Evolutionary conservation across 2,888 invertebrate genomes (phyloP).

Genomic region (Drosophila cognata): DNA sequence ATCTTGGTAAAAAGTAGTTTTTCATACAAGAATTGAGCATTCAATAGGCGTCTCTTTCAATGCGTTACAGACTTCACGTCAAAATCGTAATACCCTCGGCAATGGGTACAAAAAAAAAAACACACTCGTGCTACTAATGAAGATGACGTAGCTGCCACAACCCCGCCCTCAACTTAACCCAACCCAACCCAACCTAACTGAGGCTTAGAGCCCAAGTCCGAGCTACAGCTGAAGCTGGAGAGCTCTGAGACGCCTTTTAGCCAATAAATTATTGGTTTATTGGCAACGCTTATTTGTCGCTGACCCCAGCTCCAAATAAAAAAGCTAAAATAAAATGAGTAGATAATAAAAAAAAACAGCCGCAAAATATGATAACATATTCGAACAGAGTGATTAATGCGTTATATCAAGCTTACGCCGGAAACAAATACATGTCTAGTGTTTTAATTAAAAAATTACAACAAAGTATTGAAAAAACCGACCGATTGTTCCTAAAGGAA

Average conservation of each 20-base stretch:
- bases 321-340: slow-evolving; percentile 2
- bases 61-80: neutral
- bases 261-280: slow-evolving; percentile 62
- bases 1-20: neutral
- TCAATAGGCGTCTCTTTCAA: neutral
- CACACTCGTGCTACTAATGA: slow-evolving; percentile 31
- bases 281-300: slow-evolving; percentile 42
- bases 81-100: neutral
- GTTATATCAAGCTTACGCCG: neutral
- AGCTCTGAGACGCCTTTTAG: slow-evolving; percentile 33
- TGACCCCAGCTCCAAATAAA: slow-evolving; percentile 2
- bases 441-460: neutral
- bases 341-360: slow-evolving; percentile 11
- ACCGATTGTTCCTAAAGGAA: neutral
- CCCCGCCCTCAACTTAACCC: slow-evolving; percentile 26
- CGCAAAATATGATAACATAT: slow-evolving; percentile 11
- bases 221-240: slow-evolving; percentile 5
- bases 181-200: neutral
- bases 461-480: neutral
- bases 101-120: neutral
- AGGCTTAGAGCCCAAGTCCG: slow-evolving; percentile 13
- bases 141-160: slow-evolving; percentile 60
- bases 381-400: slow-evolving; percentile 4
- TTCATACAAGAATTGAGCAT: neutral
- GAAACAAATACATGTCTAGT: neutral